phyloP scores from a whole-genome alignment of 2,888 invertebrate species.

The Drosophila mayaguana region DNA sequence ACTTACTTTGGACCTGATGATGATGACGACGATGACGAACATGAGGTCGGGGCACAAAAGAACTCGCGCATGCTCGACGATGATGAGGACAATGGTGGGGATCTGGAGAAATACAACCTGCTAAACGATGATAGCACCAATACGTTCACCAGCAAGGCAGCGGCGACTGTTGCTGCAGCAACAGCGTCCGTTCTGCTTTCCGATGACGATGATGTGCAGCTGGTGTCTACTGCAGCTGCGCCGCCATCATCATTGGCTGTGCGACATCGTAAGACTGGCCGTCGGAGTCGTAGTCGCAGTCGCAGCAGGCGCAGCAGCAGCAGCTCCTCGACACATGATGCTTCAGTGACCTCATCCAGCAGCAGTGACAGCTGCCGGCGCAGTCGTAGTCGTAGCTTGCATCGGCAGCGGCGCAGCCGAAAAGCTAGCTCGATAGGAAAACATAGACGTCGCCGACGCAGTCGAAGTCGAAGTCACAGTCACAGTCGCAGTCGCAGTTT shows the following conservation, averaged over 20 bases:
- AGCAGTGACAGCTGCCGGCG: slow-evolving; percentile 50
- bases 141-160: slow-evolving; percentile 57
- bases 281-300: slow-evolving; percentile 34
- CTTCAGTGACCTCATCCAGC: slow-evolving; percentile 35
- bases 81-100: slow-evolving; percentile 52
- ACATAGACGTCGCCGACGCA: slow-evolving; percentile 36
- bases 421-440: slow-evolving; percentile 39
- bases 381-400: slow-evolving; percentile 58
- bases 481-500: slow-evolving; percentile 41
- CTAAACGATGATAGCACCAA: slow-evolving; percentile 71
- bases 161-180: slow-evolving; percentile 3
- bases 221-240: slow-evolving; percentile 44
- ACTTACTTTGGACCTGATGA: slow-evolving; percentile 83
- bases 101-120: slow-evolving; percentile 68
- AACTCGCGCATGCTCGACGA: slow-evolving; percentile 16
- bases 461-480: slow-evolving; percentile 42
- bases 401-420: slow-evolving; percentile 35
- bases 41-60: slow-evolving; percentile 39
- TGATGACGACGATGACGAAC: slow-evolving; percentile 71
- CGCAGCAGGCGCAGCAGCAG: slow-evolving; percentile 47
- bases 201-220: slow-evolving; percentile 79
- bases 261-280: slow-evolving; percentile 43
- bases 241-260: slow-evolving; percentile 12
- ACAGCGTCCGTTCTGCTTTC: slow-evolving; percentile 63
- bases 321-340: slow-evolving; percentile 12